Base-by-base conservation (phyloP, 2,888 invertebrate genomes). In the Ennomos fuscantarius region DNA sequence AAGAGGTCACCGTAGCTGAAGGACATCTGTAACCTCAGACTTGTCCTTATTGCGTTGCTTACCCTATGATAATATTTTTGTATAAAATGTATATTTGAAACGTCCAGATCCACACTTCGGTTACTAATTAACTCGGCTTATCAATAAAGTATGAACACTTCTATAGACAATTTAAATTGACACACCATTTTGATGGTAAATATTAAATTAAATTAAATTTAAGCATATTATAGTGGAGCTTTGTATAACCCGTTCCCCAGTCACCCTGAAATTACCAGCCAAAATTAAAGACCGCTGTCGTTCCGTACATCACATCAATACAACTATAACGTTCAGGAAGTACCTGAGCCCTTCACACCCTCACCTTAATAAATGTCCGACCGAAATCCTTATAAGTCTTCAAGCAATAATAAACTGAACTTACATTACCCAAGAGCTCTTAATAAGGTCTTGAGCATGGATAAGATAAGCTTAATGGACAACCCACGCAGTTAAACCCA, bases 401-500 rank as follows among this genome's bases (percentile, higher is more conserved):
- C 57, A 62, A 65, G 64, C 61, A 66, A 69, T 71, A 66, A 69
- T 71, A 70, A 70, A 69, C 63, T 59, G 67, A 65, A 68, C 64
- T 63, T 61, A 65, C 67, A 65, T 66, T 67, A 68, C 55, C 67
- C 59, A n/a, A 51, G 47, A 57, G 60, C 60, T 63, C 65, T 67
- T 71, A 71, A 67, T 67, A 69, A 70, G 69, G 57, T 60, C 50
- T 39, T 39, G 31, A 33, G 5, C 42, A 57, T 11, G n/a, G 52
- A 49, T 9, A 13, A 33, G 1, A n/a, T 42, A 54, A 33, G 24
- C 32, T 10, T 9, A 13, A 11, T 57, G 56, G 59, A 63, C 33
- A 15, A 12, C 48, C 36, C 1, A 24, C 6, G 24, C 6, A 6
- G 24, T 6, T 1, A 3, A 24, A 6, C 24, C 0, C 6, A 6